Percentiles rank a stretch among this genome's conserved stretches.
Evolutionary conservation across 2,797 vertebrate genomes (phyloP).

Genomic region (Protosalanx chinensis): DNA sequence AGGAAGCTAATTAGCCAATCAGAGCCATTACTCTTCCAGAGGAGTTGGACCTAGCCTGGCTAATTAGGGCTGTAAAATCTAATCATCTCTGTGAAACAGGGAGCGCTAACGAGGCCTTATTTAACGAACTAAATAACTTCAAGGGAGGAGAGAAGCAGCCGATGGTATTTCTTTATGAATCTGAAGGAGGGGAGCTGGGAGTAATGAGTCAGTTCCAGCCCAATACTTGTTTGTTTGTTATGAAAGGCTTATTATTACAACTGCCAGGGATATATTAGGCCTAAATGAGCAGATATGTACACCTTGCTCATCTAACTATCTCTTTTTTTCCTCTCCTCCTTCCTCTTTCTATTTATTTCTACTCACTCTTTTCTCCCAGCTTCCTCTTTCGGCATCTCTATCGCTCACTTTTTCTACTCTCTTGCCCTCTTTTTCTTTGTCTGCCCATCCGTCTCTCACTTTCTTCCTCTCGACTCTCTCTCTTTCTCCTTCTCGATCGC

Average conservation of each 20-base stretch:
- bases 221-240: slow-evolving; percentile 75
- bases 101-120: slow-evolving; percentile 98
- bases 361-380: slow-evolving; percentile 33
- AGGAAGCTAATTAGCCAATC: slow-evolving; percentile 95
- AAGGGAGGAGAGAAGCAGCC: slow-evolving; percentile 83
- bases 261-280: slow-evolving; percentile 68
- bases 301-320: slow-evolving; percentile 24
- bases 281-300: slow-evolving; percentile 64
- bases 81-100: slow-evolving; percentile 97
- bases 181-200: slow-evolving; percentile 65
- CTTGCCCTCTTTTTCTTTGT: slow-evolving; percentile 5
- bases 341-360: slow-evolving; percentile 17
- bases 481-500: slow-evolving; percentile 27
- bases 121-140: slow-evolving; percentile 98
- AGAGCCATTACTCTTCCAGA: slow-evolving; percentile 97
- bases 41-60: slow-evolving; percentile 96
- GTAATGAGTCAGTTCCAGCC: slow-evolving; percentile 75
- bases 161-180: slow-evolving; percentile 76
- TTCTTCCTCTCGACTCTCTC: neutral
- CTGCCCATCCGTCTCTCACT: neutral
- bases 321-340: slow-evolving; percentile 55
- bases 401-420: slow-evolving; percentile 24
- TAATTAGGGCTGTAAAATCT: slow-evolving; percentile 99
- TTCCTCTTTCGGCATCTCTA: slow-evolving; percentile 15
- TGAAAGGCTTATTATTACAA: slow-evolving; percentile 71